Base-by-base conservation (phyloP, 2,797 vertebrate species). In the Sebastolobus alascanus region DNA sequence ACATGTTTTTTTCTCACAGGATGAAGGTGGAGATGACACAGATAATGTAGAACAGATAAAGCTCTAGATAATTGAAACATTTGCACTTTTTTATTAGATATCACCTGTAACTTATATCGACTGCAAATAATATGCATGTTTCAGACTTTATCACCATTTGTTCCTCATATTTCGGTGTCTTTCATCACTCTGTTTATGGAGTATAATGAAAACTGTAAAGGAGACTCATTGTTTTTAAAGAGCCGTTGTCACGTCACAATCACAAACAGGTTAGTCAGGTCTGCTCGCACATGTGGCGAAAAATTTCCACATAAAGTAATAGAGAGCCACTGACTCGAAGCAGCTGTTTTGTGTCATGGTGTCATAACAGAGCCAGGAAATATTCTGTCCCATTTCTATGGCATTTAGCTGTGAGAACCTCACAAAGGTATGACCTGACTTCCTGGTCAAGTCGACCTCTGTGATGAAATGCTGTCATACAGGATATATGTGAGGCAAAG, bases 401-500 rank as follows among this genome's bases (percentile, higher is more conserved):
- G 38, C 37, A 61, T 88, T 82, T 38, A 35, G 31, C 76, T 87
- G 86, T 87, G 88, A 87, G 86, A 91, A 83, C 72, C 67, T 68
- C 64, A 38, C 80, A 63, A 35, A 90, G 71, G 81, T 83, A 58
- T 40, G 90, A 92, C 89, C 85, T 5, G 66, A 38, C 82, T 91
- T 93, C 92, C 92, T 89, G 87, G 67, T 83, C 35, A 18, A 67
- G 73, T 22, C n/a, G 65, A 75, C 75, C 82, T 75, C 72, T 40
- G 82, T 64, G 88, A 69, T 85, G 60, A 90, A 91, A 86, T 11
- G 56, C 81, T 89, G 80, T 91, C 90, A 93, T 89, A 86, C 86
- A 93, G 92, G 89, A 94, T 87, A 55, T 65, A 70, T 58, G 79
- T 50, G 78, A 87, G 77, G 77, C 79, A 83, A 90, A 91, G 84